Percentiles rank a stretch among this genome's conserved stretches.
phyloP scores from a whole-genome alignment of 2,113 vertebrate species.

The Mesembrinibis cayennensis region DNA sequence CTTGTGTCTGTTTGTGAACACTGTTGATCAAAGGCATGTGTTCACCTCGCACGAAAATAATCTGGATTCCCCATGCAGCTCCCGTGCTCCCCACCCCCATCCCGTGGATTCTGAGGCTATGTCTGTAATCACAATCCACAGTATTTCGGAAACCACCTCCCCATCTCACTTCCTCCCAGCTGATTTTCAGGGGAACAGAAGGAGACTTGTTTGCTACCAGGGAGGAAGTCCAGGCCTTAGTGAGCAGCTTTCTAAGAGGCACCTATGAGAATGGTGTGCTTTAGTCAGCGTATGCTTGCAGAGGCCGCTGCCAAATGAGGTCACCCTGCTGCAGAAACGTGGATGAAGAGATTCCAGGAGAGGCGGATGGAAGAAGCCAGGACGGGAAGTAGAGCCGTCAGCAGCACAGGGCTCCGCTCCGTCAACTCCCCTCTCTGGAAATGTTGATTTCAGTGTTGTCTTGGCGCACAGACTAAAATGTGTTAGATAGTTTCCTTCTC shows the following conservation, averaged over 20 bases:
- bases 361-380: slow-evolving; percentile 25
- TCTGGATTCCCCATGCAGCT: not conserved
- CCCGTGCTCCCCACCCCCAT: not conserved
- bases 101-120: not conserved
- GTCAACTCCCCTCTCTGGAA: slow-evolving; percentile 27
- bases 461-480: not conserved
- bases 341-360: not conserved
- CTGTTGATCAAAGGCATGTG: not conserved
- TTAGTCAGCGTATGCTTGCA: not conserved
- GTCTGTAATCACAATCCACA: slow-evolving; percentile 19
- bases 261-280: not conserved
- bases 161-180: slow-evolving; percentile 62
- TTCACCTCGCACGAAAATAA: not conserved
- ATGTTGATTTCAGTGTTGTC: slow-evolving; percentile 29
- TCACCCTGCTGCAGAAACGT: not conserved
- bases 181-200: slow-evolving; percentile 66
- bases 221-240: slow-evolving; percentile 52
- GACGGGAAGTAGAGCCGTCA: slow-evolving; percentile 30
- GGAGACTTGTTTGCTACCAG: slow-evolving; percentile 57
- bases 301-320: slow-evolving; percentile 39
- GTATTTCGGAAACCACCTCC: slow-evolving; percentile 61
- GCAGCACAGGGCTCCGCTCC: not conserved
- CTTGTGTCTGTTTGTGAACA: not conserved
- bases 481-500: not conserved
- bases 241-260: slow-evolving; percentile 8